Evolutionary conservation across 2,888 invertebrate species (phyloP).

Genomic region (Harpagoxenus sublaevis): DNA sequence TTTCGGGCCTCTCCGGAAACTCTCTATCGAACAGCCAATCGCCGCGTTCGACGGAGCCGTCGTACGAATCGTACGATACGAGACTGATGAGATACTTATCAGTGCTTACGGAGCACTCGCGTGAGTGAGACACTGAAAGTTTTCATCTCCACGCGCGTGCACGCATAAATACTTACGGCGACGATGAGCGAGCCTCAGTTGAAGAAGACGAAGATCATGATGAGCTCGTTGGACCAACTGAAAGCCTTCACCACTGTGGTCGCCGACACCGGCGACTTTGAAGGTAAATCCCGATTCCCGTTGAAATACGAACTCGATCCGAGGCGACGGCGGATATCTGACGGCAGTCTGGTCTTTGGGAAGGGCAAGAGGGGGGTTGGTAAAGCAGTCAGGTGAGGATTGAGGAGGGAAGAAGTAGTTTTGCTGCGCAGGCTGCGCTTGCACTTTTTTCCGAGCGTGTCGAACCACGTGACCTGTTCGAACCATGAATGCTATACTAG

Average conservation of each 20-base stretch:
- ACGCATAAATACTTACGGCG: constrained; percentile 65
- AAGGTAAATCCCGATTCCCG: constrained; percentile 89
- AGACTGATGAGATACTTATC: not conserved
- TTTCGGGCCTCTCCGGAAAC: not conserved
- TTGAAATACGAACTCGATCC: constrained; percentile 66
- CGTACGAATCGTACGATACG: not conserved
- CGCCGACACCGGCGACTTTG: constrained; percentile 99
- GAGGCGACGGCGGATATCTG: constrained; percentile 69
- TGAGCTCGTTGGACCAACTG: constrained; percentile 93
- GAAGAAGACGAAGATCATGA: constrained; percentile 89
- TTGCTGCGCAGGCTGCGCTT: not conserved
- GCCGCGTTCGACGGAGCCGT: not conserved
- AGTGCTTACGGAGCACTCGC: constrained; percentile 18
- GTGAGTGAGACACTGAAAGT: constrained; percentile 49
- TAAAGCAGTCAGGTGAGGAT: not conserved
- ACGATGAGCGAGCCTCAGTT: constrained; percentile 86
- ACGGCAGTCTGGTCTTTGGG: constrained; percentile 4
- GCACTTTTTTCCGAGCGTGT: constrained; percentile 13
- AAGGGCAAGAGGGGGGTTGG: no score
- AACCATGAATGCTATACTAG: not conserved
- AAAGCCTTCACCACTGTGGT: constrained; percentile 97
- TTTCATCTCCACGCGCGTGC: constrained; percentile 36
- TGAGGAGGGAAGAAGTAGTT: not conserved
- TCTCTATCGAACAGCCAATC: constrained; percentile 1
- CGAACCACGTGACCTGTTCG: constrained; percentile 8